Base-by-base conservation (phyloP, 2,113 vertebrate species). In the Pelecanoides urinatrix region DNA sequence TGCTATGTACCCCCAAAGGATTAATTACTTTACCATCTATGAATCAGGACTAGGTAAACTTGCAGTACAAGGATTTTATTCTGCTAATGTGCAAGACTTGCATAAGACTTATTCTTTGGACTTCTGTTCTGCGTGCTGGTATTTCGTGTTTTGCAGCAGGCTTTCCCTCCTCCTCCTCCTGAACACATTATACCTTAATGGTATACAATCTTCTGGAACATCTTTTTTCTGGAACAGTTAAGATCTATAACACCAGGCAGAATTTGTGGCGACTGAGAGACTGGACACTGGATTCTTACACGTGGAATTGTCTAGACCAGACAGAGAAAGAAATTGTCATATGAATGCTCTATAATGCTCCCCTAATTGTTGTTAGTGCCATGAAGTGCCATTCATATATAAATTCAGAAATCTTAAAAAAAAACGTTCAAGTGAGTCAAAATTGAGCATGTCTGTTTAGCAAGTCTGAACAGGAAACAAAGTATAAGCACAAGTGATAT, bases 11-110 rank as follows among this genome's bases (percentile, higher is more conserved):
- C 16, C 55, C 21, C 21, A 56, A 63, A 84, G 22, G 42, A 52
- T 9, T 75, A 44, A 80, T 62, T 72, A 70, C 6, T 81, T 90
- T 9, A 76, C 45, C n/a, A 67, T n/a, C 65, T 78, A 77, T 74
- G 59, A 96, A 90, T 36, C 56, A 73, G 38, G 67, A 94, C 65
- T 56, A 89, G 52, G 71, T 45, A 72, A 85, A 82, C 49, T 87
- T 76, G 73, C 63, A 55, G 71, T 53, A 65, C 49, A 82, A 78
- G 52, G 10, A 47, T 29, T 97, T 96, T 96, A 93, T 94, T 96
- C 66, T 47, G 44, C 44, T 84, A 32, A 65, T 27, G 27, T 72
- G 65, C 52, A 92, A 78, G 52, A 75, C 36, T 63, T 74, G 86
- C 30, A 0, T 65, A 73, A 87, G 56, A 73, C 18, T 93, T 65